Evolutionary conservation across 2,113 vertebrate species (phyloP).

Genomic region (Oryzias curvinotus): DNA sequence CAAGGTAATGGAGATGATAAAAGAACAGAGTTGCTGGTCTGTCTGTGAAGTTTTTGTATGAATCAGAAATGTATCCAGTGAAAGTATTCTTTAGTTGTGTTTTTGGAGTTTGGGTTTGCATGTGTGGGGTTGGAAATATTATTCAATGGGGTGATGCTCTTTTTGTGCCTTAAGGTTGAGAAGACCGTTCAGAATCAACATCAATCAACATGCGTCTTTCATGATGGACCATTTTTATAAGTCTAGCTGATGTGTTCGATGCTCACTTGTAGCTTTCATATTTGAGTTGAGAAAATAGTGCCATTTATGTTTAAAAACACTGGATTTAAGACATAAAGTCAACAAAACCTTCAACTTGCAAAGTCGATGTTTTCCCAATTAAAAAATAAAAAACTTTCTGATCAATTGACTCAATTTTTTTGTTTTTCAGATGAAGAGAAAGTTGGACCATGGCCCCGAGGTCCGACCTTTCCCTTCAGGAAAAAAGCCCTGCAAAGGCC

Average conservation of each 20-base stretch:
- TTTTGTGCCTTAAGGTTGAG: too few relatives aligned
- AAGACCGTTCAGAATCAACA: too few relatives aligned
- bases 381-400: too few relatives aligned
- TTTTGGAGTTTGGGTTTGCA: not conserved
- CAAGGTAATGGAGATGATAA: constrained; percentile 59
- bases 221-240: too few relatives aligned
- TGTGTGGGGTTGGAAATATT: too few relatives aligned
- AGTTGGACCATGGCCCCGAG: constrained; percentile 99
- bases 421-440: constrained; percentile 98
- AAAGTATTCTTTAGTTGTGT: constrained; percentile 4
- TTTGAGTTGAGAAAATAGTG: constrained; percentile 21
- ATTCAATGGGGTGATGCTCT: too few relatives aligned
- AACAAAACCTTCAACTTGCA: constrained; percentile 35
- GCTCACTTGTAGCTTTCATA: constrained; percentile 2
- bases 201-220: too few relatives aligned
- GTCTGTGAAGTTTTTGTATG: constrained; percentile 40
- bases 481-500: constrained; percentile 99
- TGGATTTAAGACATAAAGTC: constrained; percentile 43
- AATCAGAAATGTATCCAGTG: constrained; percentile 34
- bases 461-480: constrained; percentile 99
- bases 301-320: constrained; percentile 38
- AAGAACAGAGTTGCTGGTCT: constrained; percentile 62
- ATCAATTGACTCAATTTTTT: constrained; percentile 2
- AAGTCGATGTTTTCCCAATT: not conserved
- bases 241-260: too few relatives aligned